phyloP scores from a whole-genome alignment of 37 sponge, comb jelly and placozoan genomes.

The Axinella damicornis region DNA sequence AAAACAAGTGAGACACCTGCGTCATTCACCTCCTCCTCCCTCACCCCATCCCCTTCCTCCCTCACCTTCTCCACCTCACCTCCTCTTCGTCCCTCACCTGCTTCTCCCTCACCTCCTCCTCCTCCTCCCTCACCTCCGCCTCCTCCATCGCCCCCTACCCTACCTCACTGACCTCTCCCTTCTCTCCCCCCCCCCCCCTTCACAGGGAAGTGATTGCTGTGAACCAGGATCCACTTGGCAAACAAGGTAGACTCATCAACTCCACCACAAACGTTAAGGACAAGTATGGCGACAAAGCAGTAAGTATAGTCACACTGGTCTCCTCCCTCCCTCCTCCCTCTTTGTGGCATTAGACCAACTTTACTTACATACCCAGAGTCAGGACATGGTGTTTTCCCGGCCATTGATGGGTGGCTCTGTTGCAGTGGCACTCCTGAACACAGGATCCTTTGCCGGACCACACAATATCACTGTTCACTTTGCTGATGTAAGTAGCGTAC shows the following conservation, averaged over 20 bases:
- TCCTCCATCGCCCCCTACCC: slow-evolving; percentile 28
- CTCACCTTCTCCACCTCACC: too few relatives aligned
- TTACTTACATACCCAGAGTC: too few relatives aligned
- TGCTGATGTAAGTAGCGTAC: slow-evolving; percentile 28
- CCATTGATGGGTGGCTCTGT: slow-evolving; percentile 36
- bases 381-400: slow-evolving; percentile 42
- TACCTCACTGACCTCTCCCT: too few relatives aligned
- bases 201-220: slow-evolving; percentile 87
- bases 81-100: too few relatives aligned
- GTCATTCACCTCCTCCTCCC: neutral
- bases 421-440: slow-evolving; percentile 75
- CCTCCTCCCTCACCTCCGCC: slow-evolving; percentile 38
- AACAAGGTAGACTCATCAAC: slow-evolving; percentile 78
- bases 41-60: slow-evolving; percentile 15
- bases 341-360: too few relatives aligned
- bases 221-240: slow-evolving; percentile 86
- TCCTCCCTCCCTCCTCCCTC: too few relatives aligned
- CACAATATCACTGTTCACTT: slow-evolving; percentile 62
- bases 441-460: slow-evolving; percentile 24
- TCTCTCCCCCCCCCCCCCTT: slow-evolving; percentile 1
- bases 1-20: slow-evolving; percentile 61
- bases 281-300: too few relatives aligned
- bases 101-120: neutral
- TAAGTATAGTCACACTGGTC: too few relatives aligned
- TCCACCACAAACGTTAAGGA: too few relatives aligned